Base-by-base conservation (phyloP, 2,888 invertebrate genomes). In the Latrodectus hesperus region DNA sequence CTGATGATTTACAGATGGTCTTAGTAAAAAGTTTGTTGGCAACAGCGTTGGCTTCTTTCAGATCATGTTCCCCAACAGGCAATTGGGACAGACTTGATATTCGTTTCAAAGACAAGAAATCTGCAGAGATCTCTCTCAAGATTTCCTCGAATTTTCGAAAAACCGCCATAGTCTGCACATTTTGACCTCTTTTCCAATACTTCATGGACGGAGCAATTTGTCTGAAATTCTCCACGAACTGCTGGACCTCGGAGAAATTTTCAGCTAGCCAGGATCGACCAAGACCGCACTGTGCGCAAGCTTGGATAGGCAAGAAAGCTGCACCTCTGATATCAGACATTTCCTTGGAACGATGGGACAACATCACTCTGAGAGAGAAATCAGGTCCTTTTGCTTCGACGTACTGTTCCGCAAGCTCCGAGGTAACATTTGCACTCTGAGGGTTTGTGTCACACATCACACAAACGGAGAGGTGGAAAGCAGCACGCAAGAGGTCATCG, bases 271-370 rank as follows among this genome's bases (percentile, higher is more conserved):
- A 79, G 0, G 0, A 11, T 65, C 70, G 60, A 0, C 83, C 88
- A 0, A 53, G 51, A 9, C n/a, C 11, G 10, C 75, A 64, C 9
- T 38, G 17, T 1, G 65, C 68, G 12, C 74, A 52, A 12, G 88
- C 83, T 17, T 83, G 79, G 10, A 88, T 65, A 0, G 82, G 70
- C n/a, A 84, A 51, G 10, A 88, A 74, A 3, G 88, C 82, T 0
- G 82, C 71, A 12, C 78, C 55, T 16, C 84, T 71, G 60, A 38
- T 17, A 10, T 68, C 67, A 26, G 51, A 53, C 76, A n/a, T 53
- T 17, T 52, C 53, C 26, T 68, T 22, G 11, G 22, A n/a, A 12
- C 8, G 14, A 22, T 68, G n/a, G 4, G 9, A 16, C 9, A 14
- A 17, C 67, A 68, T 22, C 10, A 68, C 38, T 26, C 55, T 68